These are phyloP conservation scores for Rhodinocichla rosea DNA, from an alignment of 2,113 vertebrate genomes.

Conservation along the genomic window DNA sequence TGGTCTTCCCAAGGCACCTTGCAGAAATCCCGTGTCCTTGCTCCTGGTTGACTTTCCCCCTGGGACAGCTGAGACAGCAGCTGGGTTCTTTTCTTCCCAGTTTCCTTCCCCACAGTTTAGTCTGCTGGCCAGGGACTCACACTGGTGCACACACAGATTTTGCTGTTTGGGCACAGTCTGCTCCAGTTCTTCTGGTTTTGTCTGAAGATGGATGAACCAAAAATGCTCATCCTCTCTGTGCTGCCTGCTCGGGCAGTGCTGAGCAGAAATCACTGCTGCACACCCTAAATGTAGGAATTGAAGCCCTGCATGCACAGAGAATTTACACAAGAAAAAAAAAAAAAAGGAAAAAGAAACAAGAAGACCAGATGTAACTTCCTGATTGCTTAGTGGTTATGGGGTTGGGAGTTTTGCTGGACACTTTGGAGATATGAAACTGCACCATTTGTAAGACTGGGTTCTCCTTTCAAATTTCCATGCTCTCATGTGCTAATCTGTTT, in stretches of 20 bases:
- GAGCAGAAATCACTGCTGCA: neutral
- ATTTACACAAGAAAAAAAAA: neutral
- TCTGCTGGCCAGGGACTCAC: neutral
- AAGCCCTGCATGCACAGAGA: neutral
- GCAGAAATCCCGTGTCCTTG: neutral
- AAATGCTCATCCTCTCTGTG: neutral
- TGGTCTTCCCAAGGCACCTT: neutral
- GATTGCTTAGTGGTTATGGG: neutral
- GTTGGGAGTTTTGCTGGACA: neutral
- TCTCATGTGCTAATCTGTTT: fast-evolving
- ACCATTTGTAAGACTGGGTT: neutral
- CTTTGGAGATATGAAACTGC: slow-evolving; percentile 13
- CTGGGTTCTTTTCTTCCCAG: neutral
- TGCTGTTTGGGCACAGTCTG: neutral
- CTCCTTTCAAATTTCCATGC: neutral
- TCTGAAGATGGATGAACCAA: neutral
- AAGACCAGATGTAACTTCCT: neutral
- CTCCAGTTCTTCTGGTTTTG: neutral
- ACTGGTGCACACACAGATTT: neutral
- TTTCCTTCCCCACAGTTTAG: neutral
- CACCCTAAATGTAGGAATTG: neutral
- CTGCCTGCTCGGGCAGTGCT: neutral
- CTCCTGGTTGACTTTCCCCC: neutral
- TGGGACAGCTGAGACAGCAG: neutral
- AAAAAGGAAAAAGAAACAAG: neutral